Base-by-base conservation (phyloP, 2,888 invertebrate species). In the Sinotaia quadrata region DNA sequence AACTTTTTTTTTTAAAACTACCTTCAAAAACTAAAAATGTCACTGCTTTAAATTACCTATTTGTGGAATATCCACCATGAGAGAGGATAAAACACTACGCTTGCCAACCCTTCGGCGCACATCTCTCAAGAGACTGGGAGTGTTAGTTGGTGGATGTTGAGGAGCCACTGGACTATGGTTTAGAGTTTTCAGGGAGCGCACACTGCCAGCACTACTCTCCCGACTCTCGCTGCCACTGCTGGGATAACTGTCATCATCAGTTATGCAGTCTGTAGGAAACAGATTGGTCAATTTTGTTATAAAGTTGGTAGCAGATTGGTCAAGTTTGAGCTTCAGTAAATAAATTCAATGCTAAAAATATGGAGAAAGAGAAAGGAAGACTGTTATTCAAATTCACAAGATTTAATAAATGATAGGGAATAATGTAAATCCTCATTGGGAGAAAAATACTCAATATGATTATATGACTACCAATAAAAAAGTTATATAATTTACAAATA, bases 201-300 rank as follows among this genome's bases (percentile, higher is more conserved):
- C 73, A 73, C 83, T 83, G 27, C 83, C 83, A 1, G 84, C 84
- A 73, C 85, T 86, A 67, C 83, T 84, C 68, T 83, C 85, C 33
- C 85, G 62, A 72, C 85, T 86, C 70, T 84, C 82, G 75, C 82
- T 83, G 52, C 80, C 84, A 71, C 83, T 82, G 70, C 85, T 84
- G 2, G 80, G 82, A 63, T 77, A 81, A 60, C 81, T 83, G 52
- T 82, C 83, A 59, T 85, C 85, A 74, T 86, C 87, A 49, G 81
- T 81, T 0, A 79, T 77, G 81, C 84, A 83, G 15, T 81, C 84
- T 76, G 63, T 12, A 63, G 58, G n/a, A n/a, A n/a, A n/a, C n/a
- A n/a, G n/a, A n/a, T n/a, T n/a, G n/a, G n/a, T n/a, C n/a, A n/a
- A n/a, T n/a, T n/a, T n/a, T n/a, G n/a, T n/a, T n/a, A n/a, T n/a